Conservation (phyloP, 2,797 vertebrate species). For the Passerculus sandwichensis region DNA sequence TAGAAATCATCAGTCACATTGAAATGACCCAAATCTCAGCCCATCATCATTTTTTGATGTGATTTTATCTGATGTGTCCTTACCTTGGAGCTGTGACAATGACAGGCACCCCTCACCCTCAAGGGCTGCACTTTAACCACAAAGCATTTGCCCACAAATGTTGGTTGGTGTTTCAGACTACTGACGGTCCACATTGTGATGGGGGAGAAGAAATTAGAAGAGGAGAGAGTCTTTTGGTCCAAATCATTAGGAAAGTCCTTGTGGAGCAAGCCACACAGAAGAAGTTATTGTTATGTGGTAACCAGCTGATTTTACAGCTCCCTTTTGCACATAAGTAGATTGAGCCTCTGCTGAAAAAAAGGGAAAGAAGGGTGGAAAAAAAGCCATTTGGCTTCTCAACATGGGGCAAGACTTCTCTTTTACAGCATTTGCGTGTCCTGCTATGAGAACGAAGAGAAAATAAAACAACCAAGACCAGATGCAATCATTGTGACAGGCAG, state of each 20-base stretch:
- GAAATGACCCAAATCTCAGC: not conserved
- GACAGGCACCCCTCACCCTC: too few relatives aligned
- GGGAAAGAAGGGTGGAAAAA: not conserved
- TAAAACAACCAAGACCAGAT: slow-evolving; percentile 32
- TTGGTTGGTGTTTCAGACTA: not conserved
- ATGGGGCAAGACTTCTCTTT: not conserved
- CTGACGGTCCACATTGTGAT: rapidly evolving
- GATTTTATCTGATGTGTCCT: not conserved
- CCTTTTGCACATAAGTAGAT: not conserved
- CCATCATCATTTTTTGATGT: rapidly evolving
- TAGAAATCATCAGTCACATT: not conserved
- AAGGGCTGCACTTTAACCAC: not conserved
- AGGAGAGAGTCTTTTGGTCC: not conserved
- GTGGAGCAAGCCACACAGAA: not conserved
- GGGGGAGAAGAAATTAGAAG: not conserved
- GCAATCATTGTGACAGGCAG: slow-evolving; percentile 52
- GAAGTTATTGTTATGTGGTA: not conserved
- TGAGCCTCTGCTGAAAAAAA: not conserved
- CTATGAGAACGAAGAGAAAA: slow-evolving; percentile 35
- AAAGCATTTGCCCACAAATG: not conserved
- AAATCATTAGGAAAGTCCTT: slow-evolving; percentile 13
- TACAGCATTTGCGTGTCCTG: not conserved
- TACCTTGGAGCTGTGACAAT: not conserved
- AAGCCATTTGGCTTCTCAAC: slow-evolving; percentile 2
- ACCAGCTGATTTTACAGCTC: slow-evolving; percentile 32